Percentiles rank a stretch among this genome's conserved stretches.
phyloP scores from a whole-genome alignment of 1,140 invertebrate genomes.

The Macrosteles quadrilineatus region DNA sequence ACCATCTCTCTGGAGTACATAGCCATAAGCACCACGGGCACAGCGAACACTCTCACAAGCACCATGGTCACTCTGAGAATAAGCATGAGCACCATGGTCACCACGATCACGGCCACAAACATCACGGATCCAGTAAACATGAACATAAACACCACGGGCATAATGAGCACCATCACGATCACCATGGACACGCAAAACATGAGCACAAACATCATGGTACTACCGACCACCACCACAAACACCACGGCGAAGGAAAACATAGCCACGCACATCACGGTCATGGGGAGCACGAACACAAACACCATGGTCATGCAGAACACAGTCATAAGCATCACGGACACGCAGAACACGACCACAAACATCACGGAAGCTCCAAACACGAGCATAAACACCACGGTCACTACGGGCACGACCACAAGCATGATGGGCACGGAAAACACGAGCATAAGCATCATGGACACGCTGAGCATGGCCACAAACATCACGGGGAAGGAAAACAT shows the following conservation, averaged over 20 bases:
- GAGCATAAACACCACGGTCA: conserved; percentile 26
- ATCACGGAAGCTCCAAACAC: conserved; percentile 27
- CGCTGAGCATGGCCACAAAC: conserved; percentile 16
- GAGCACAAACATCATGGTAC: conserved; percentile 20
- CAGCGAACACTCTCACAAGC: conserved; percentile 24
- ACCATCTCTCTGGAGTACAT: conserved; percentile 1
- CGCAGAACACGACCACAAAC: conserved; percentile 27
- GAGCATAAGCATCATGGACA: conserved; percentile 19
- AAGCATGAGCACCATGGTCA: conserved; percentile 26
- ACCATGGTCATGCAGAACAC: conserved; percentile 27
- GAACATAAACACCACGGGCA: conserved; percentile 17
- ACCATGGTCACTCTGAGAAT: conserved; percentile 13
- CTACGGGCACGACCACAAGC: conserved; percentile 2
- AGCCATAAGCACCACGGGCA: conserved; percentile 12
- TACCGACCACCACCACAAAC: conserved; percentile 13
- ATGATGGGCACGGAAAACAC: conserved; percentile 20
- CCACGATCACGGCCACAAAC: conserved; percentile 22
- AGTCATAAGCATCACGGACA: conserved; percentile 24
- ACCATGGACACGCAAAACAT: neutral
- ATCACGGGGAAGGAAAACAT: conserved; percentile 23
- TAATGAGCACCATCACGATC: neutral
- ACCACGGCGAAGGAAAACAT: conserved; percentile 15
- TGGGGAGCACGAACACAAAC: conserved; percentile 7
- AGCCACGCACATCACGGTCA: conserved; percentile 21
- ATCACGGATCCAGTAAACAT: neutral